phyloP scores from a whole-genome alignment of 2,113 vertebrate genomes.

The Campylomormyrus tamandua region DNA sequence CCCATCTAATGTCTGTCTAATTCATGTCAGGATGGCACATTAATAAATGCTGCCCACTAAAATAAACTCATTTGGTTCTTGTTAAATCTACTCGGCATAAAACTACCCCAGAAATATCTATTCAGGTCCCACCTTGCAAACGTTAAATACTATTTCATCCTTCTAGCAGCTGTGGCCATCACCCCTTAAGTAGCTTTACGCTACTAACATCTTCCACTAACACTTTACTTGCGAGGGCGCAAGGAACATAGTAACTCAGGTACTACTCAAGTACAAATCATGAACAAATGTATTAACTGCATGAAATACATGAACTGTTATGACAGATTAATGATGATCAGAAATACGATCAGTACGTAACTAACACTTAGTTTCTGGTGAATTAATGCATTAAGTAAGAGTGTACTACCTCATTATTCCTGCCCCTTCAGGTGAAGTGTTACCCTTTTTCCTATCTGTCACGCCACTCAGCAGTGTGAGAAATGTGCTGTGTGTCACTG shows the following conservation, averaged over 20 bases:
- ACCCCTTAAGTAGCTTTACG: background rate
- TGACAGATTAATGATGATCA: background rate
- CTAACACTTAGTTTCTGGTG: background rate
- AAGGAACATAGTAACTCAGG: background rate
- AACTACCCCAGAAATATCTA: background rate
- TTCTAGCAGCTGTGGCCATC: background rate
- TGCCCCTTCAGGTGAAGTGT: background rate
- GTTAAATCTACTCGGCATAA: background rate
- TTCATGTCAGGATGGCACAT: background rate
- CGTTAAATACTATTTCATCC: background rate
- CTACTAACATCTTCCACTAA: background rate
- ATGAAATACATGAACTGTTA: background rate
- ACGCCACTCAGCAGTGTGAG: background rate
- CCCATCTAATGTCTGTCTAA: background rate
- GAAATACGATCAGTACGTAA: background rate
- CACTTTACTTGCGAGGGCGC: background rate
- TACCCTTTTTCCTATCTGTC: background rate
- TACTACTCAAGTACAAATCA: background rate
- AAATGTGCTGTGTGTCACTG: background rate
- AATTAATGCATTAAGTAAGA: background rate
- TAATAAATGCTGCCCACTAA: conserved; percentile 1
- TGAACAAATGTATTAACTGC: background rate
- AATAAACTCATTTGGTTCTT: background rate
- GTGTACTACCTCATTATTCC: background rate
- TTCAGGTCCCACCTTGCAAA: background rate